Base-by-base conservation (phyloP, 2,113 vertebrate species). In the Pluvianellus socialis region DNA sequence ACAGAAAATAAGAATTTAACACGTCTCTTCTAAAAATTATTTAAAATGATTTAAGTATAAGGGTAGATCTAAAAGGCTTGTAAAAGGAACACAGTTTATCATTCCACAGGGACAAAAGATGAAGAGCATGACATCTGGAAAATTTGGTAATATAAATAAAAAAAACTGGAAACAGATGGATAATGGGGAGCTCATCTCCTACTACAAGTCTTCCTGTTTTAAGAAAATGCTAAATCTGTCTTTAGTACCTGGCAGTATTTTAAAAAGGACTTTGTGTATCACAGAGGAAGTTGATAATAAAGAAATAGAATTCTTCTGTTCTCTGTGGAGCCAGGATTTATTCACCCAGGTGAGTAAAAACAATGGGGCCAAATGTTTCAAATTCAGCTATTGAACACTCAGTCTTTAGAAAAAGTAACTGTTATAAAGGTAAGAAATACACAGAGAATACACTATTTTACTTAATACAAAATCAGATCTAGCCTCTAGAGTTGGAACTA, bases 111-210 rank as follows among this genome's bases (percentile, higher is more conserved):
- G 88, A 96, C 27, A 72, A 92, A 56, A 81, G 53, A 45, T 75
- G 55, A 96, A 95, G 56, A 90, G 50, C 20, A 8, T 13, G 53
- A 94, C 95, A 97, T 98, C 97, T 98, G 96, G 96, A 95, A 96
- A 83, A 33, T 93, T 73, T 93, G 81, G 33, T 91, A 86, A 84
- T 92, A 67, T 83, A 74, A 94, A 52, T 91, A 96, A 97, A 96
- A 90, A n/a, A 79, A 93, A 88, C 94, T 98, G 94, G 93, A 97
- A 98, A 96, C 95, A 98, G 95, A 97, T 97, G 93, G 72, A 74
- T 95, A 96, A 97, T 79, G n/a, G 47, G 86, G 84, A 87, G 72
- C 67, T 96, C 86, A 84, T 92, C 95, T 97, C 52, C 68, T 97
- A 95, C 97, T 86, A 86, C 77, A 95, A 91, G 88, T 87, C 90